Base-by-base conservation (phyloP, 2,113 vertebrate species). In the Taxidea taxus region DNA sequence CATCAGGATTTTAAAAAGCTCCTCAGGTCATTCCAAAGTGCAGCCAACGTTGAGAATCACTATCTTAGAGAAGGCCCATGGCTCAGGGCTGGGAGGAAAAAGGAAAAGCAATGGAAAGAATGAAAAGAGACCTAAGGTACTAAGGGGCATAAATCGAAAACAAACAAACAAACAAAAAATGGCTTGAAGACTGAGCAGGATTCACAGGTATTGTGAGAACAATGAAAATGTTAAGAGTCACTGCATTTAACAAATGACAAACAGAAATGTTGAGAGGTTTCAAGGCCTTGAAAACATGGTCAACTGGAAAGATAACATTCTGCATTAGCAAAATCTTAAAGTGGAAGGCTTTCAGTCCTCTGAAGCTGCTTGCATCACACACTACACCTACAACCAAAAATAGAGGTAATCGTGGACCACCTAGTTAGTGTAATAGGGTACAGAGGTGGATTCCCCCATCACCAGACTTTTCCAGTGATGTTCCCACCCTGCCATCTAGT, bases 401-500 rank as follows among this genome's bases (percentile, higher is more conserved):
- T 1, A 39, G 16, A 21, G 15, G 21, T 15, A 37, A 82, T 0
- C 34, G 3, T 4, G 44, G 27, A 68, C 21, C 21, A 60, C 12
- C 58, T 54, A 14, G 4, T 56, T 54, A 14, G 4, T 56, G 12
- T 10, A 44, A 75, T 11, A 20, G 11, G 8, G 27, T 2, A n/a
- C 78, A 39, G n/a, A 90, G 8, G 14, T 14, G 44, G 56, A 27
- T 0, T n/a, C 16, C 15, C 14, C 58, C 4, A 37, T 7, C 21
- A 4, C 42, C 21, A 34, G 60, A 64, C 66, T 68, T 44, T 80
- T 47, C 58, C 49, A 18, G 68, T 42, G n/a, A 31, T 51, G 89
- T 87, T 98, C 97, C 95, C 97, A 81, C 96, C 96, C 97, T 98
- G 98, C 98, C 99, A 98, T 95, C 99, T 98, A 96, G 93, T 98